These are phyloP conservation scores for Pomatostomus ruficeps DNA, from an alignment of 2,113 vertebrate genomes.

Conservation along the genomic window DNA sequence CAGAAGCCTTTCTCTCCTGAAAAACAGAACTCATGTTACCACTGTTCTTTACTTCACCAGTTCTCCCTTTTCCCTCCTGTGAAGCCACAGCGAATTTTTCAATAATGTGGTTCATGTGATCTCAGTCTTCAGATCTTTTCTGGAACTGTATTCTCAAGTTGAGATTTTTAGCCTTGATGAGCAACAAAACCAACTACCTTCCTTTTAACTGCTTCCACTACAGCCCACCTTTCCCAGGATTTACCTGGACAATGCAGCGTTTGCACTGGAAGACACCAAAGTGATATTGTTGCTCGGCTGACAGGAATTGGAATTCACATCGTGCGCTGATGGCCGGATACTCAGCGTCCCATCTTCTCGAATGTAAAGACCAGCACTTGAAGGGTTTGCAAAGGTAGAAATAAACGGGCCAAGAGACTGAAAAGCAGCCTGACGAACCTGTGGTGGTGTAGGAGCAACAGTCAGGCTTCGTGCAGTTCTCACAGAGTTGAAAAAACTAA, in stretches of 20 bases:
- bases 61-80: not conserved
- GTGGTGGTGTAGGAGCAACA: not conserved
- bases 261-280: not conserved
- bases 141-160: not conserved
- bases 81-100: not conserved
- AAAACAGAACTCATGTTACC: not conserved
- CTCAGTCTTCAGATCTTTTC: not conserved
- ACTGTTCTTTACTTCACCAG: not conserved
- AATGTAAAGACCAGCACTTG: constrained; percentile 81
- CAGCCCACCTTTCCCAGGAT: not conserved
- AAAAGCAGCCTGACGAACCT: constrained; percentile 90
- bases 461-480: not conserved
- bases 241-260: not conserved
- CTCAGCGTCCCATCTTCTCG: constrained; percentile 78
- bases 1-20: not conserved
- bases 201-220: not conserved
- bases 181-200: not conserved
- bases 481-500: not conserved
- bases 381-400: constrained; percentile 87
- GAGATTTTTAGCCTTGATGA: not conserved
- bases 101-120: not conserved
- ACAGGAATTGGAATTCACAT: not conserved
- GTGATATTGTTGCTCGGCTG: not conserved
- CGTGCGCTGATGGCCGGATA: constrained; percentile 1
- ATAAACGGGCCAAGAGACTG: constrained; percentile 89